Percentiles rank a stretch among this genome's conserved stretches.
Evolutionary conservation across 2,888 invertebrate species (phyloP).

Genomic region (Anarsia innoxiella): DNA sequence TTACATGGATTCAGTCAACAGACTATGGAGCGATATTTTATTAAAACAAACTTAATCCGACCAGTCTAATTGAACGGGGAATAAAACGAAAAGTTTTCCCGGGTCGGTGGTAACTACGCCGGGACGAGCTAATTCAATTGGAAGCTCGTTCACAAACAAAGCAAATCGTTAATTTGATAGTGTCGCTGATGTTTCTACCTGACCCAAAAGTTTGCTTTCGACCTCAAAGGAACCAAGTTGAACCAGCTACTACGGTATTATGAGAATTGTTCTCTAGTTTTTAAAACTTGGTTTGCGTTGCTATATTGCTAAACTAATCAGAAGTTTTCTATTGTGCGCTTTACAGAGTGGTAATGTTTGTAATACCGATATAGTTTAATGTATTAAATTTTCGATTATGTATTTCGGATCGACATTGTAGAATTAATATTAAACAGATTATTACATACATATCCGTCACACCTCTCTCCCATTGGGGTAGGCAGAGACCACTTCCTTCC

Average conservation of each 20-base stretch:
- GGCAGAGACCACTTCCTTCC: no score
- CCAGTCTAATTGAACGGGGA: conserved; percentile 12
- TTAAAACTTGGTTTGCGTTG: background rate
- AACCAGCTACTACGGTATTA: no score
- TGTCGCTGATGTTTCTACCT: conserved; percentile 42
- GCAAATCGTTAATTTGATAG: conserved; percentile 54
- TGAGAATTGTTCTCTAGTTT: conserved; percentile 1
- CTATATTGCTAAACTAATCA: background rate
- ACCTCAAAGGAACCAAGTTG: conserved; percentile 33
- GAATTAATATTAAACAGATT: no score
- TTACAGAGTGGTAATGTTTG: no score
- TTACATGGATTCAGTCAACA: no score
- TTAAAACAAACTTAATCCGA: background rate
- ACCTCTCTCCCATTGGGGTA: no score
- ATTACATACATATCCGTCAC: no score
- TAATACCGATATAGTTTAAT: no score
- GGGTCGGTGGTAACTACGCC: conserved; percentile 21
- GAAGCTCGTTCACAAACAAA: conserved; percentile 44
- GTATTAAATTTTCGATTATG: no score
- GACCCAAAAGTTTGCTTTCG: conserved; percentile 46
- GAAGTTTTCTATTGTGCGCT: background rate
- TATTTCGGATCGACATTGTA: no score
- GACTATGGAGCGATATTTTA: no score
- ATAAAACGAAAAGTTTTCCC: conserved; percentile 15
- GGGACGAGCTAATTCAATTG: conserved; percentile 46